A percentile compares a stretch with the other conserved stretches of the same genome.
phyloP scores from a whole-genome alignment of 2,797 vertebrate genomes.

The Neosilurus hyrtlii region DNA sequence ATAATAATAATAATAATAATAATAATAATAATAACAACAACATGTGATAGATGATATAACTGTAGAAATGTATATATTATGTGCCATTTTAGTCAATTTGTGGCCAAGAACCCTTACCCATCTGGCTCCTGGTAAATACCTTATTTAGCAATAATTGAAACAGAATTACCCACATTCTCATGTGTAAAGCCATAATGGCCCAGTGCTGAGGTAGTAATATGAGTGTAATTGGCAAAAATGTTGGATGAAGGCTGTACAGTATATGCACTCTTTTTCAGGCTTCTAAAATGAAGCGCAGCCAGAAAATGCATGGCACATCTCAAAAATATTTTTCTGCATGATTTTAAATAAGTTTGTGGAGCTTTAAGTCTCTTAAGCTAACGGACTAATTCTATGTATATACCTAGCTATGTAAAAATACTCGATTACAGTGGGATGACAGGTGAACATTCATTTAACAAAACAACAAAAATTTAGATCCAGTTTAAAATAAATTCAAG shows the following conservation, averaged over 20 bases:
- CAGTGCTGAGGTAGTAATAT: conserved; percentile 27
- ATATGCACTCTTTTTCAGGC: not conserved
- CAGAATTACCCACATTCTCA: conserved; percentile 19
- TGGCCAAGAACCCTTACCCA: conserved; percentile 19
- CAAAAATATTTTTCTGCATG: not conserved
- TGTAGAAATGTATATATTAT: conserved; percentile 1
- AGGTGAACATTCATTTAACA: not conserved
- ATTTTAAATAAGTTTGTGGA: not conserved
- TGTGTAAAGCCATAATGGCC: conserved; percentile 37
- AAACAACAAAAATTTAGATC: not conserved
- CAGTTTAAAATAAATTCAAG: not conserved
- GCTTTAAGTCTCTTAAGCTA: not conserved
- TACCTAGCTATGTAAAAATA: not conserved
- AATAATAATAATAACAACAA: conserved; percentile 6
- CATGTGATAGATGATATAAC: conserved; percentile 11
- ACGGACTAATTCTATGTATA: not conserved
- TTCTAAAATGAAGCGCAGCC: not conserved
- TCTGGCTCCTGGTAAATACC: conserved; percentile 38
- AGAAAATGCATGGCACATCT: not conserved
- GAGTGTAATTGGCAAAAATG: conserved; percentile 32
- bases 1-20: not conserved
- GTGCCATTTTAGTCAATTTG: conserved; percentile 17
- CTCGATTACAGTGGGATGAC: not conserved
- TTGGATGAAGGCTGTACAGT: not conserved
- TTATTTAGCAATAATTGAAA: conserved; percentile 37